Conservation (phyloP, 2,113 vertebrate genomes). For the Pitta sordida region DNA sequence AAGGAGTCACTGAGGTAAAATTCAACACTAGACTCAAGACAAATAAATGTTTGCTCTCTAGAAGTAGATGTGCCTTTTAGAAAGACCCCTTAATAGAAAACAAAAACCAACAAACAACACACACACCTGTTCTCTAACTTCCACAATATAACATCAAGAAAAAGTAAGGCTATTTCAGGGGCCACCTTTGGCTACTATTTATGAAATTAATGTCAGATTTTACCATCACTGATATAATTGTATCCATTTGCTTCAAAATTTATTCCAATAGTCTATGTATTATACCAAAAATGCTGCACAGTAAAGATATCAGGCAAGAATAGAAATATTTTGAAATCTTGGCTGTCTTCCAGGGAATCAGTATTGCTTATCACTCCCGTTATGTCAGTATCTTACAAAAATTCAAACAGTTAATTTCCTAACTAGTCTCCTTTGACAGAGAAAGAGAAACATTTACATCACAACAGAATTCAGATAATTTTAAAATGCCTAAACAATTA, state of each 20-base stretch:
- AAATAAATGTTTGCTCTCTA: not conserved
- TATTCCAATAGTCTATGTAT: not conserved
- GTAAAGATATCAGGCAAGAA: not conserved
- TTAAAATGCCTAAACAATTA: not conserved
- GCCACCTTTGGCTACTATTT: not conserved
- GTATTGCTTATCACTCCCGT: not conserved
- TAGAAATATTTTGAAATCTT: not conserved
- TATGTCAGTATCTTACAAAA: not conserved
- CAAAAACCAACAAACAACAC: not conserved
- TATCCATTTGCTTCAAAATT: not conserved
- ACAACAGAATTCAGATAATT: not conserved
- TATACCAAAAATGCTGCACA: not conserved
- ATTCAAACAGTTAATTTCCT: not conserved
- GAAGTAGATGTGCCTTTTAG: not conserved
- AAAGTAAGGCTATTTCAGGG: not conserved
- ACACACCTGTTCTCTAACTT: not conserved
- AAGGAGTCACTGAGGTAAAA: not conserved
- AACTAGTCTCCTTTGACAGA: not conserved
- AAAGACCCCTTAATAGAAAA: not conserved
- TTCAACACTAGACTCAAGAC: not conserved
- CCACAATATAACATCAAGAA: not conserved
- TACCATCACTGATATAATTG: not conserved
- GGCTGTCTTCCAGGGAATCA: not conserved
- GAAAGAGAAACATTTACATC: not conserved
- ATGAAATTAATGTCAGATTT: not conserved